Base-by-base conservation (phyloP, 2,888 invertebrate genomes). In the Xylophagus ater region DNA sequence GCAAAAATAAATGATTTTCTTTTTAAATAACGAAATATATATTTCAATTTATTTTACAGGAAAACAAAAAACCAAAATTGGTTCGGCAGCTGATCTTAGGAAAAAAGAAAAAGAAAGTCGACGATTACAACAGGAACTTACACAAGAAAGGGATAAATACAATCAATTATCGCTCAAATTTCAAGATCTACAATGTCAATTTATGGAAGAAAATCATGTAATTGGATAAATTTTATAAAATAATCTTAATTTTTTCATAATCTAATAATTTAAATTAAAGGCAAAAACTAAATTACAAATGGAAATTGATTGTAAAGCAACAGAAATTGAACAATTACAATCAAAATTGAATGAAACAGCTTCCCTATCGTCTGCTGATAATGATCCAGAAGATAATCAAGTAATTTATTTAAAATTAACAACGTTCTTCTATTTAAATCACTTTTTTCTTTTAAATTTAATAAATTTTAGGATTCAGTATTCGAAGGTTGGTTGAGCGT, bases 241-340 rank as follows among this genome's bases (percentile, higher is more conserved):
- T 12, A 20, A 10, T 36, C 25, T 14, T 13, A 19, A 14, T 10
- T 34, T 25, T 37, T 28, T 23, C 19, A 10, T 15, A 25, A 4
- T 24, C 31, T 17, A 31, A 15, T 37, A 8, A 26, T 26, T 26
- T 26, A 26, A 26, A 24, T 36, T 34, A 13, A 46, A 65, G 60
- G 51, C 54, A 37, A 78, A 76, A 51, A 71, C 83, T 51, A 77
- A 84, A 45, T 73, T 93, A 43, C 85, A 89, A 63, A 94, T 94
- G 93, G 96, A 97, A 69, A 74, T 93, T 44, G 94, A 94, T 66
- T 87, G 89, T 56, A 96, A 94, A 65, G 94, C 96, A 59, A 88
- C 84, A 0, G 94, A 96, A 68, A 89, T 96, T 47, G 94, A 96
- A 66, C 86, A 88, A 58, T 67, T 93, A 29, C 83, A 85, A 57